A percentile compares a stretch with the other conserved stretches of the same genome.
phyloP scores from a whole-genome alignment of 2,888 invertebrate species.

The Acanthoscelides obtectus region DNA sequence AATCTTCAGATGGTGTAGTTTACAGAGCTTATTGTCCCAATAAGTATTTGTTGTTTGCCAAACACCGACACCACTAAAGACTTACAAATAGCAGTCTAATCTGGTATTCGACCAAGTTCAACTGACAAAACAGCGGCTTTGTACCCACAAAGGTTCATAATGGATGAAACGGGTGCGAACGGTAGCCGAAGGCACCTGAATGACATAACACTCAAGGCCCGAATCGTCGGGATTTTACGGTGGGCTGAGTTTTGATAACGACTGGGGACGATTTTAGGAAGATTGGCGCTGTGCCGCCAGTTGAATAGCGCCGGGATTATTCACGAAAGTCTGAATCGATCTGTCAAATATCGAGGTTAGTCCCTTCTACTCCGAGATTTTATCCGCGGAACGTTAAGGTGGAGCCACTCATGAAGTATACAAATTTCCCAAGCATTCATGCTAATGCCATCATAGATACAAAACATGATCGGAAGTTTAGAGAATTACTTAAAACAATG shows the following conservation, averaged over 20 bases:
- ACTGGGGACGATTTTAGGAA: neutral
- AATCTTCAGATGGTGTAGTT: too few relatives aligned
- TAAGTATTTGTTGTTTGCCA: neutral
- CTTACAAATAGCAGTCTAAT: neutral
- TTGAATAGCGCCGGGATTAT: neutral
- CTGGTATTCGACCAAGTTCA: neutral
- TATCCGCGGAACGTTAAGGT: too few relatives aligned
- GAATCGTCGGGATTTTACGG: neutral
- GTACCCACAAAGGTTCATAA: neutral
- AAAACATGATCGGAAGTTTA: too few relatives aligned
- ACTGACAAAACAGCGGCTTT: neutral
- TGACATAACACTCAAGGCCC: neutral
- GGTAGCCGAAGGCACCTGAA: neutral
- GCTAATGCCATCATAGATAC: too few relatives aligned
- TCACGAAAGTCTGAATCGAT: neutral
- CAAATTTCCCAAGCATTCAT: too few relatives aligned
- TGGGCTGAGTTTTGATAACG: neutral
- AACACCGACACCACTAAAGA: neutral
- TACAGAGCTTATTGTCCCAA: neutral
- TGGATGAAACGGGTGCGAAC: neutral
- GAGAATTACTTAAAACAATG: too few relatives aligned
- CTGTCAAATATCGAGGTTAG: neutral
- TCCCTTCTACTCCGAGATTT: too few relatives aligned
- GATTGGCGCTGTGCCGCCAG: too few relatives aligned
- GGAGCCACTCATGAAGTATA: too few relatives aligned